A percentile compares a stretch with the other conserved stretches of the same genome.
phyloP scores from a whole-genome alignment of 2,888 invertebrate genomes.

The Volucella bombylans region DNA sequence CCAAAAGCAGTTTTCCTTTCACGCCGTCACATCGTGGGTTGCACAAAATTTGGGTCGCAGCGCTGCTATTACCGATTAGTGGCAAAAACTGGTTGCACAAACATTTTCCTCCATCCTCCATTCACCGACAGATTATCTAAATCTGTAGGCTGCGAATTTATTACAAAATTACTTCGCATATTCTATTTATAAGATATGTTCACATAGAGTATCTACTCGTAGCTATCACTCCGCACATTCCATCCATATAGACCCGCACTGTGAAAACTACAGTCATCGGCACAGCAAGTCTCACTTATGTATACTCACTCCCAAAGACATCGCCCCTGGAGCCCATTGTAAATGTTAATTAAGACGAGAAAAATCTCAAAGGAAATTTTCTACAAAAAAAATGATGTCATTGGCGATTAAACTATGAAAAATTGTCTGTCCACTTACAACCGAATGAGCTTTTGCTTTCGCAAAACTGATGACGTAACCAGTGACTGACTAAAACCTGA shows the following conservation, averaged over 20 bases:
- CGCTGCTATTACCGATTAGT: neutral
- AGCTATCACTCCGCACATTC: conserved; percentile 9
- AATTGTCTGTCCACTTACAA: conserved; percentile 43
- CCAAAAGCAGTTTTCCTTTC: conserved; percentile 1
- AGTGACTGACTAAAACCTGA: conserved; percentile 6
- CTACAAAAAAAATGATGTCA: conserved; percentile 56
- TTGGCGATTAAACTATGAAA: conserved; percentile 47
- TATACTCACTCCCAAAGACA: conserved; percentile 12
- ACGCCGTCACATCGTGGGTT: neutral
- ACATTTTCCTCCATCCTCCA: conserved; percentile 25
- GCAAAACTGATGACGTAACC: conserved; percentile 47
- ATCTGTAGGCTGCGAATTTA: conserved; percentile 47
- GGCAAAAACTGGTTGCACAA: conserved; percentile 4
- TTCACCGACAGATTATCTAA: conserved; percentile 50
- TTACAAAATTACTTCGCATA: conserved; percentile 52
- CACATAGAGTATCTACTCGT: too few species aligned
- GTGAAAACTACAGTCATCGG: conserved; percentile 13
- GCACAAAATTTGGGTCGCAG: conserved; percentile 22
- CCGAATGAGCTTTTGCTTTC: conserved; percentile 27
- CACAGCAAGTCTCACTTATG: conserved; percentile 14
- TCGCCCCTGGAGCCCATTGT: neutral
- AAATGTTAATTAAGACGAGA: conserved; percentile 25
- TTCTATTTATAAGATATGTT: conserved; percentile 38
- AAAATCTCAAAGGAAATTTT: conserved; percentile 22
- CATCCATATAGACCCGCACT: neutral